A percentile compares a stretch with the other conserved stretches of the same genome.
These are phyloP conservation scores for Dicrostonyx torquatus DNA, from an alignment of 2,797 vertebrate genomes.

Conservation along the genomic window DNA sequence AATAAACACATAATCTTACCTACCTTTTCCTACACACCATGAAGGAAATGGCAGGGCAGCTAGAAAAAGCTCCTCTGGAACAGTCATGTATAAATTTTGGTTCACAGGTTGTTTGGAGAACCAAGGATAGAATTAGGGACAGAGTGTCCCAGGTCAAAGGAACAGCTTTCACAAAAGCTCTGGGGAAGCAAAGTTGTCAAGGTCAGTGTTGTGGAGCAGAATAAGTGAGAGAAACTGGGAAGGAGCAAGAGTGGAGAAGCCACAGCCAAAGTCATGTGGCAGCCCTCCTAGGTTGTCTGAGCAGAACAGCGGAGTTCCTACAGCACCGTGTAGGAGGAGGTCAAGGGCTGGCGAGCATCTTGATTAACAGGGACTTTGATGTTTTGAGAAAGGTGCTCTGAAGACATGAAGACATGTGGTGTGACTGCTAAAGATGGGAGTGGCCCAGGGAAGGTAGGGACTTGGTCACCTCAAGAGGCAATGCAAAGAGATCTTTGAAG, in stretches of 20 bases:
- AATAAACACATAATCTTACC: not conserved
- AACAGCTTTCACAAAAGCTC: not conserved
- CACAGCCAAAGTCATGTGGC: accelerated
- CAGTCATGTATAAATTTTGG: not conserved
- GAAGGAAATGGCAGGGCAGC: not conserved
- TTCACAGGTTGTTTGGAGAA: not conserved
- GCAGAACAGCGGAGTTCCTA: too few species aligned
- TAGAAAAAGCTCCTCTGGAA: not conserved
- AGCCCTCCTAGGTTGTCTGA: not conserved
- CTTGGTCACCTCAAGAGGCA: not conserved
- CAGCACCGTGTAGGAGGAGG: not conserved
- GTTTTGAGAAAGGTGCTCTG: not conserved
- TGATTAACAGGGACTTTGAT: not conserved
- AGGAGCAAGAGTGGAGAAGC: not conserved
- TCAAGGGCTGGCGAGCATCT: not conserved
- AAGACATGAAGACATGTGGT: not conserved
- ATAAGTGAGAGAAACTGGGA: not conserved
- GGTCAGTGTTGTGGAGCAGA: not conserved
- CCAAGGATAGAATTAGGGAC: not conserved
- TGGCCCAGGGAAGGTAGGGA: not conserved
- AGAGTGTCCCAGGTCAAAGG: not conserved
- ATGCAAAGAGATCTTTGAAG: not conserved
- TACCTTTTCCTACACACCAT: not conserved
- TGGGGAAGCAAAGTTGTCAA: not conserved
- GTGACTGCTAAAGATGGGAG: not conserved